Evolutionary conservation across 2,113 vertebrate genomes (phyloP).

Genomic region (Ammodramus savannarum): DNA sequence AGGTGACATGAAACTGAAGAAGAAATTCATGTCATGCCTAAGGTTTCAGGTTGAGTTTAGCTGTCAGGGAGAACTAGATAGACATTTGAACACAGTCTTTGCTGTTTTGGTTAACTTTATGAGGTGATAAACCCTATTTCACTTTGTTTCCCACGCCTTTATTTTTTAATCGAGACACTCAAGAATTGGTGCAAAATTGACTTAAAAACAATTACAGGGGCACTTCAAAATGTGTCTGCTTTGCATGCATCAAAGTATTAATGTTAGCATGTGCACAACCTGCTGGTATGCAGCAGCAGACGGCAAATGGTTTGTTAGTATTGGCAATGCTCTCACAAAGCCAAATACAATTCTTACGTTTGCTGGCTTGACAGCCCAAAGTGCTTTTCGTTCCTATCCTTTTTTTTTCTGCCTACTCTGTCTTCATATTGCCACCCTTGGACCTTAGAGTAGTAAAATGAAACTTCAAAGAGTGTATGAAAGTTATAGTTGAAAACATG

Average conservation of each 20-base stretch:
- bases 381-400: neutral
- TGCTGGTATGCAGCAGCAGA: neutral
- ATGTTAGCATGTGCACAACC: neutral
- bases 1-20: neutral
- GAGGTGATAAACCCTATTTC: neutral
- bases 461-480: neutral
- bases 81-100: neutral
- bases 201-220: neutral
- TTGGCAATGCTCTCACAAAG: neutral
- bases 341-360: neutral
- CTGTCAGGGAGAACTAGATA: neutral
- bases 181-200: neutral
- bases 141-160: neutral
- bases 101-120: neutral
- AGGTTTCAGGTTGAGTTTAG: neutral
- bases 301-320: neutral
- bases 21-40: neutral
- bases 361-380: neutral
- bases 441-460: neutral
- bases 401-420: neutral
- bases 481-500: fast-evolving
- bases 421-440: neutral
- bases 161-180: neutral
- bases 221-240: neutral
- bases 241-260: neutral